Base-by-base conservation (phyloP, 2,888 invertebrate genomes). In the Meloe dianella region DNA sequence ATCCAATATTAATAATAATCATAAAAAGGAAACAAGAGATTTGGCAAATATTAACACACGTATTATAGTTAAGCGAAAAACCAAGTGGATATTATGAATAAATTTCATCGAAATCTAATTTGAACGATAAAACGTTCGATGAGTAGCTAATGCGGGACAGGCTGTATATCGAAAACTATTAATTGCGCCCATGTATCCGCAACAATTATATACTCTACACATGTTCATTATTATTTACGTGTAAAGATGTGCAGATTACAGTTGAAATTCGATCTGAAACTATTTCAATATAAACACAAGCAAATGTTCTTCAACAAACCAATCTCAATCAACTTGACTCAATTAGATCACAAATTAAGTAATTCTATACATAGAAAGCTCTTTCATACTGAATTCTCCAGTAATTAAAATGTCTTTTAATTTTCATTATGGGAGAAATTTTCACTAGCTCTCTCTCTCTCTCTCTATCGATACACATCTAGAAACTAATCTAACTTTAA, bases 1-100 rank as follows among this genome's bases (percentile, higher is more conserved):
- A 10, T 58, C 32, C 58, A 58, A 58, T 35, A 57, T 27, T 32
- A 29, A 27, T 29, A 57, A 30, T 57, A 32, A 57, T 57, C 29
- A 29, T 27, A n/a, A 57, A 17, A 56, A 1, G 14, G 24, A 41
- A 41, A 17, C 41, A 41, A 41, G 41, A 22, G 47, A 9, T 20
- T 47, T 47, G 47, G 47, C 47, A 47, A 47, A 47, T 20, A 20
- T 38, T 38, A 38, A n/a, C 14, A 38, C n/a, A n/a, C n/a, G n/a
- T n/a, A 38, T 14, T 17, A 41, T n/a, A 17, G 41, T 41, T 41
- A 4, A n/a, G 41, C 7, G 41, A 2, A 41, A 17, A n/a, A 41
- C 6, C 5, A 5, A 41, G 7, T 17, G 17, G 8, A 8, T 17
- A 1, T 57, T 57, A 17, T 30, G 29, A 57, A 30, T 57, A 30